These are phyloP conservation scores for Hyperoplus lanceolatus DNA, from an alignment of 2,797 vertebrate genomes.

Conservation along the genomic window DNA sequence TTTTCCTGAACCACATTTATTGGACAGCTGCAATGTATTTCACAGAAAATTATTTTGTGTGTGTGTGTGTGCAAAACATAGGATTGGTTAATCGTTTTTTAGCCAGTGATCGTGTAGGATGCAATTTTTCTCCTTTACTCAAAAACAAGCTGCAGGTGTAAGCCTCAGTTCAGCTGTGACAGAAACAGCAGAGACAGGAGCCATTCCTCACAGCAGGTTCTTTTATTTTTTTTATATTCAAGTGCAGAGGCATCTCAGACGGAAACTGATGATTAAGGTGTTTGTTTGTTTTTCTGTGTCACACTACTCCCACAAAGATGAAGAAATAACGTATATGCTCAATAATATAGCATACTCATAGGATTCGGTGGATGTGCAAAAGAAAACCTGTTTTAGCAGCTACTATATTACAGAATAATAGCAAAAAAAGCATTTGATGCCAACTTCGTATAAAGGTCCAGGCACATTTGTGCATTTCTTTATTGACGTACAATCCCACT, in stretches of 20 bases:
- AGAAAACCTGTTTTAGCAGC: not conserved
- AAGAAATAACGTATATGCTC: too few species aligned
- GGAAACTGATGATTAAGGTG: too few species aligned
- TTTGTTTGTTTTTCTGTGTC: too few species aligned
- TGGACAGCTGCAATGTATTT: not conserved
- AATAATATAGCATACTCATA: not conserved
- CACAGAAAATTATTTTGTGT: not conserved
- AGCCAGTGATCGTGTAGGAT: not conserved
- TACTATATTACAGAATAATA: too few species aligned
- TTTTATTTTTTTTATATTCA: conserved; percentile 5
- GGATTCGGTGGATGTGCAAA: not conserved
- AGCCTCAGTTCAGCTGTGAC: not conserved
- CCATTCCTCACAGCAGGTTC: not conserved
- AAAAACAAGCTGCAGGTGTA: conserved; percentile 4
- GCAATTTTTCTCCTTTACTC: not conserved
- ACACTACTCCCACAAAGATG: too few species aligned
- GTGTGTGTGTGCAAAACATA: not conserved
- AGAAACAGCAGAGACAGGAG: not conserved
- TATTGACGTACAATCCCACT: not conserved
- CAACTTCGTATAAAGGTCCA: not conserved
- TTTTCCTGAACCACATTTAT: conserved; percentile 13
- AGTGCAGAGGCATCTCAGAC: not conserved
- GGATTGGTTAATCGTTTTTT: not conserved
- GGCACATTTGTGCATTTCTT: not conserved
- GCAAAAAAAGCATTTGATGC: not conserved